Evolutionary conservation across 30 jellyfish, hydroid and myxozoan genomes (phyloP), one percentile per base, ranked within the genome.

Genomic region (Nemopilema nomurai): DNA sequence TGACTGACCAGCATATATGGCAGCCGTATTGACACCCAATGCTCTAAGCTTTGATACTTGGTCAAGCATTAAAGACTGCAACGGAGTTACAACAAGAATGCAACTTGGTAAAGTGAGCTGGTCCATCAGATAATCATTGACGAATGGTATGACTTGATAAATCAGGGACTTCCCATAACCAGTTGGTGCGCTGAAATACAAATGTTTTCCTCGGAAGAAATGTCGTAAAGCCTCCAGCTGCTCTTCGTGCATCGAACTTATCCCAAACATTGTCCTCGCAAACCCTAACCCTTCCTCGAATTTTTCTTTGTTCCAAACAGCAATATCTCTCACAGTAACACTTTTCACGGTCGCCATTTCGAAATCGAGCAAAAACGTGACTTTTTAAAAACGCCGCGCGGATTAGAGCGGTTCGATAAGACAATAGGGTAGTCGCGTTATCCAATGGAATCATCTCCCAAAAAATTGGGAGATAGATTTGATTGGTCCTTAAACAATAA

Each of bases 121-220:
- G 20, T 31, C 89, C 89, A 62, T 18, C 81, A 79, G 65, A n/a
- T 25, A 17, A 30, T 79, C 89, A 13, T 80, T 79, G 19, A 79
- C 50, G 29, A 31, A 23, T 16, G 89, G 89, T 27, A 79, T 62
- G 70, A 81, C 41, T 49, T 62, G 89, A 69, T 20, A 79, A 49
- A 79, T 79, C 69, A 79, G 89, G 25, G 89, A 79, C 62, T 79
- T 79, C 66, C 89, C 89, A 64, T 79, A 79, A 25, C 89, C 89
- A n/a, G 81, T 79, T 28, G 89, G 89, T 57, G 89, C 89, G 66
- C 89, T 79, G 69, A 79, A 79, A 81, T 79, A 79, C 23, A 79
- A 18, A 62, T 79, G 50, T 33, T 62, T 57, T 30, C 82, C 89
- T 57, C 24, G 80, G 66, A 79, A 79, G 16, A 79, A 79, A 30